Base-by-base conservation (phyloP, 2,888 invertebrate species). In the Xestoiulus laeticollis region DNA sequence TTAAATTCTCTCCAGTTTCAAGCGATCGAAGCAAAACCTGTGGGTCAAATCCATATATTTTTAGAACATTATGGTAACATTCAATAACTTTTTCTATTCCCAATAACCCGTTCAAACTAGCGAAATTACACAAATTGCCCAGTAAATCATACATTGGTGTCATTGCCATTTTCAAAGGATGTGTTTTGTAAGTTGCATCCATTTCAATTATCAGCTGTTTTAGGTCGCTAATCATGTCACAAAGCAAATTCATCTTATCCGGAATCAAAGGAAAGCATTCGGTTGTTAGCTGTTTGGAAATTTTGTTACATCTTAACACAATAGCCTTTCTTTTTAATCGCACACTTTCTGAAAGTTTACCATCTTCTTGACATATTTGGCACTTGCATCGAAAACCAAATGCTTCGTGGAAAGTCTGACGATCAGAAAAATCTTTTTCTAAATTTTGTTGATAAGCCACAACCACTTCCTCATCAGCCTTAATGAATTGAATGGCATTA, bases 371-470 rank as follows among this genome's bases (percentile, higher is more conserved):
- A 30, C 86, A 86, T 1, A 30, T 3, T 8, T 16, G 10, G n/a
- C 86, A 86, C 0, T 16, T 8, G n/a, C 86, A 86, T 3, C 16
- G 43, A 86, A 86, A 86, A 59, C 59, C 59, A 12, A 16, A 19
- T 19, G 14, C 1, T 86, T 12, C 2, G 16, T 3, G 59, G 12
- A 16, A 2, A 32, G n/a, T 26, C 26, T 30, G 26, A 14, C 86
- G 59, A 22, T 22, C 6, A 16, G 84, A 8, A 10, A 33, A 30
- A 86, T 16, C 16, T 86, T 68, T 4, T 48, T 14, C 0, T 32
- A 59, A 16, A 26, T 26, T 32, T 86, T 86, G 22, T 59, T 32
- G 68, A 22, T 48, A 48, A 48, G 14, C 10, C 44, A 59, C 8
- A 32, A 22, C 8, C 4, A 86, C 12, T 32, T 86, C 86, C 10